A percentile compares a stretch with the other conserved stretches of the same genome.
Evolutionary conservation across 2,888 invertebrate genomes (phyloP).

Genomic region (Pyrochroa serraticornis): DNA sequence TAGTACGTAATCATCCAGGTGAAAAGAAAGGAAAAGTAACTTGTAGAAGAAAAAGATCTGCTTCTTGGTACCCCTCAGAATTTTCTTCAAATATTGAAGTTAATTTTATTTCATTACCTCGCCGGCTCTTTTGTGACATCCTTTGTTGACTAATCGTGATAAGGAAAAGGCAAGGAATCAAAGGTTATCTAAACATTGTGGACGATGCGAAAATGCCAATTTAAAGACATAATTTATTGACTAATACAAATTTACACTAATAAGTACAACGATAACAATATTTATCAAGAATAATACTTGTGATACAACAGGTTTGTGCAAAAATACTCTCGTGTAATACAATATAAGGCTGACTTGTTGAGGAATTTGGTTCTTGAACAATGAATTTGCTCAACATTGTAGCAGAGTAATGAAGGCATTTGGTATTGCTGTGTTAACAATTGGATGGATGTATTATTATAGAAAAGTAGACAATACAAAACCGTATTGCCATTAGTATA

Average conservation of each 20-base stretch:
- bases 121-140: no score
- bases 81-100: no score
- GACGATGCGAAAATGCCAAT: background rate
- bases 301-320: constrained; percentile 27
- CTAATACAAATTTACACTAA: constrained; percentile 27
- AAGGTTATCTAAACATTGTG: no score
- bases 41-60: no score
- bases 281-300: constrained; percentile 31
- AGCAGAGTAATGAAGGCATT: constrained; percentile 9
- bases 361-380: background rate
- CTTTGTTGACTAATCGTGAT: no score
- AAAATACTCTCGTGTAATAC: constrained; percentile 24
- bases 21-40: no score
- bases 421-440: constrained; percentile 12
- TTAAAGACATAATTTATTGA: constrained; percentile 15
- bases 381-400: background rate
- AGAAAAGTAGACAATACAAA: constrained; percentile 5
- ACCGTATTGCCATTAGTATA: background rate
- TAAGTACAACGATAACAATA: constrained; percentile 28
- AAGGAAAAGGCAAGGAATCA: no score
- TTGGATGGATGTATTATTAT: constrained; percentile 8
- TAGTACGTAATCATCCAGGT: no score
- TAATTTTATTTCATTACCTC: no score
- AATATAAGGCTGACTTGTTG: constrained; percentile 3
- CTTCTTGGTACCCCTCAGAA: no score